Base-by-base conservation (phyloP, 1,140 invertebrate genomes). In the Drosophila guanche region DNA sequence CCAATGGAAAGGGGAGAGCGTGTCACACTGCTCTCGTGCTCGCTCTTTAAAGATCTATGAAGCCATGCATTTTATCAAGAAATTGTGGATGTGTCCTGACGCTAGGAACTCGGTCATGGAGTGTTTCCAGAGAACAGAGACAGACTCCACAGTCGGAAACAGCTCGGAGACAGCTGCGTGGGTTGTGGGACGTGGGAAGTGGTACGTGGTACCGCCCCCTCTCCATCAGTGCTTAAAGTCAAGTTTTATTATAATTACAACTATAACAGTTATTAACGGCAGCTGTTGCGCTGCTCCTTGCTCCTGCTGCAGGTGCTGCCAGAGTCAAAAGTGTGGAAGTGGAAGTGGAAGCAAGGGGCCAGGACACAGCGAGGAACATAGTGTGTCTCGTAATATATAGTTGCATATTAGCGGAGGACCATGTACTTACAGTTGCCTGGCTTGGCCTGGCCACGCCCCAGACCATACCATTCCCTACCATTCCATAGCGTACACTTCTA, bases 181-280 rank as follows among this genome's bases (percentile, higher is more conserved):
- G 56, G 47, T 45, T 47, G 43, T 52, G 57, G 47, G 48, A 7
- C 8, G n/a, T n/a, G 16, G 56, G 47, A 50, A 47, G 43, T 52
- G 57, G 47, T 53, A 7, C 8, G n/a, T n/a, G n/a, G n/a, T n/a
- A 23, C 14, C 25, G 7, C n/a, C 33, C 14, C 23, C 3, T 29
- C 29, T 23, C 14, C 41, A 47, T 41, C 61, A 63, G 43, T 55
- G 55, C 74, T 74, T 75, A 75, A 76, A 88, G 83, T 86, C 78
- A 83, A 88, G 75, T 88, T 88, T 88, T 88, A 88, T 88, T 88
- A 88, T 88, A 88, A 88, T 88, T 88, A 88, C 75, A 88, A 88
- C 78, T 88, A 88, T 88, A 88, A 89, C 83, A 83, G 76, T 89
- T 88, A 88, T 88, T 83, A 88, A 88, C 83, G 84, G 75, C 56